Conservation (phyloP, 2,888 invertebrate genomes). For the Zhuqinia jingwanae region DNA sequence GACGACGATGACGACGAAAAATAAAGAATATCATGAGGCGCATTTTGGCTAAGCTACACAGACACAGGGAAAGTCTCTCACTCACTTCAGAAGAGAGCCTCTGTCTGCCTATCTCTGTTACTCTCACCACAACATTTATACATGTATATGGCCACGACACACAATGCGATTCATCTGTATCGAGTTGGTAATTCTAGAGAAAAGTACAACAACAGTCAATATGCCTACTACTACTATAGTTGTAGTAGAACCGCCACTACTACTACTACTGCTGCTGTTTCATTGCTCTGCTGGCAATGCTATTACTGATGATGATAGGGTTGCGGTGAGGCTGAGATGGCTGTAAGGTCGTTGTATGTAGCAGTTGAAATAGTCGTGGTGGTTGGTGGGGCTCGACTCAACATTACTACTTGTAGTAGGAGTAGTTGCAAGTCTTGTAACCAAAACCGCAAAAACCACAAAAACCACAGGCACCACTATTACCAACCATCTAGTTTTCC, state of each 20-base stretch:
- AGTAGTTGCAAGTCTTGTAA: constrained; percentile 66
- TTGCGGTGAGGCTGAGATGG: constrained; percentile 62
- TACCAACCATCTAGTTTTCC: constrained; percentile 72
- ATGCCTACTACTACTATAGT: neutral
- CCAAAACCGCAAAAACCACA: constrained; percentile 67
- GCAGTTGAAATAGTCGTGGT: constrained; percentile 52
- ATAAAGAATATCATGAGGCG: too few relatives aligned
- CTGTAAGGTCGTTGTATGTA: constrained; percentile 65
- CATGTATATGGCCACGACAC: constrained; percentile 20
- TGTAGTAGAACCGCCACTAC: neutral
- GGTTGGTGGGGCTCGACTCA: constrained; percentile 46
- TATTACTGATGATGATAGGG: constrained; percentile 58
- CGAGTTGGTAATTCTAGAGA: neutral
- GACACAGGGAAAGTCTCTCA: constrained; percentile 44
- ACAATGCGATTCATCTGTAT: constrained; percentile 6
- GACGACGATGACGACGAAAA: too few relatives aligned
- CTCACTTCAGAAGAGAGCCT: neutral
- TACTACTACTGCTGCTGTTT: constrained; percentile 23
- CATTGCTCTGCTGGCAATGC: constrained; percentile 13
- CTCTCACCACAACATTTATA: constrained; percentile 61
- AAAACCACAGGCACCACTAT: constrained; percentile 71
- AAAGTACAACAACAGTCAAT: constrained; percentile 1
- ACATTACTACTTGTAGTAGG: constrained; percentile 20
- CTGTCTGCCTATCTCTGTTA: constrained; percentile 46
- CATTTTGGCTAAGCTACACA: neutral